A percentile compares a stretch with the other conserved stretches of the same genome.
Conservation (phyloP, 2,888 invertebrate genomes). For the Andrena trimmerana region DNA sequence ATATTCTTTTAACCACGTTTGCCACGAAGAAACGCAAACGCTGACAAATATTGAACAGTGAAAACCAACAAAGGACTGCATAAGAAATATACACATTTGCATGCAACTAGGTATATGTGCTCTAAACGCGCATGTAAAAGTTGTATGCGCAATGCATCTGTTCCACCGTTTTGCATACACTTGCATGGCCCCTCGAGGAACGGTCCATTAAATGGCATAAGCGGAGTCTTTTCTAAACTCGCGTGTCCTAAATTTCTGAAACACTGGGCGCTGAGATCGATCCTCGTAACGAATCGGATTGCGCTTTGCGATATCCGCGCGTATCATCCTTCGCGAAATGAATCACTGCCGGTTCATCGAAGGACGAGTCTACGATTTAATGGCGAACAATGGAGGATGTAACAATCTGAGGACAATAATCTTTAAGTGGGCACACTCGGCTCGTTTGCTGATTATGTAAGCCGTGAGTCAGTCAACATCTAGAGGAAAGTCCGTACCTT, state of each 20-base stretch:
- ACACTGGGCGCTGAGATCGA: not conserved
- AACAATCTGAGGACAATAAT: conserved; percentile 55
- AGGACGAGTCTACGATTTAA: conserved; percentile 45
- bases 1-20: no score
- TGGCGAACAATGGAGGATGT: conserved; percentile 40
- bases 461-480: conserved; percentile 32
- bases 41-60: no score
- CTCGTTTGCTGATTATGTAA: conserved; percentile 47
- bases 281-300: not conserved
- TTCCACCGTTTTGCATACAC: conserved; percentile 2
- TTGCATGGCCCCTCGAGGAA: not conserved
- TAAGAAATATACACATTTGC: no score
- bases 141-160: not conserved
- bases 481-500: conserved; percentile 11
- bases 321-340: conserved; percentile 9
- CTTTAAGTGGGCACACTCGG: conserved; percentile 17
- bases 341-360: conserved; percentile 45
- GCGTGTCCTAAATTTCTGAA: not conserved
- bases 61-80: no score
- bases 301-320: not conserved
- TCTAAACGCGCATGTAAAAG: conserved; percentile 3
- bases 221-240: no score
- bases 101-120: no score
- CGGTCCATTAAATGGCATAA: no score
- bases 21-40: no score